Conservation (phyloP, 2,888 invertebrate species). For the Ellobium chinense region DNA sequence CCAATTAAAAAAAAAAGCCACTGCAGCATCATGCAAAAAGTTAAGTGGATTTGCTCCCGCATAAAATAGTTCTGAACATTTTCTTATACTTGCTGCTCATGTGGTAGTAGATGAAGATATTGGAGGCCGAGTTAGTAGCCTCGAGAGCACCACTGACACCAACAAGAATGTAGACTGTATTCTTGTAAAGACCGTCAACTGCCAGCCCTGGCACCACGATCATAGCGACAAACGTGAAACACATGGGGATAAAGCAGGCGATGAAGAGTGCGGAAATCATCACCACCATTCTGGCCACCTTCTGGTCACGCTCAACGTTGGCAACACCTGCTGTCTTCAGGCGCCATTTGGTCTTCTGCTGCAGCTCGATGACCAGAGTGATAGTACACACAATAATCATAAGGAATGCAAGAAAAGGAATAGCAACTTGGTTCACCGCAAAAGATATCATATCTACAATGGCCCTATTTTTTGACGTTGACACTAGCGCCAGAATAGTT, state of each 20-base stretch:
- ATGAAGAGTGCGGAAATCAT: slow-evolving; percentile 2
- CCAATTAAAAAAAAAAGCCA: too few species aligned
- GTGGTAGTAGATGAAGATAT: slow-evolving; percentile 1
- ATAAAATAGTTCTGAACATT: too few species aligned
- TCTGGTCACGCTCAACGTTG: background rate
- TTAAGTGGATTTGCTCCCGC: too few species aligned
- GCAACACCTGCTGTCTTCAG: background rate
- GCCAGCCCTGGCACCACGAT: background rate
- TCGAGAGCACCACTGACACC: background rate
- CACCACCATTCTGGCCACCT: background rate
- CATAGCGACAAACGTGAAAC: background rate
- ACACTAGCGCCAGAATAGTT: too few species aligned
- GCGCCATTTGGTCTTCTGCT: background rate
- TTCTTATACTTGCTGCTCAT: slow-evolving; percentile 13
- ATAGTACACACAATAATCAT: background rate
- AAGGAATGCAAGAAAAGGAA: background rate
- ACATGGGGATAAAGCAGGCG: background rate
- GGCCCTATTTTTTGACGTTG: too few species aligned
- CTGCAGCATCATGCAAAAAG: too few species aligned
- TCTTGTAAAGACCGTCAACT: background rate
- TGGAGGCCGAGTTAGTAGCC: background rate
- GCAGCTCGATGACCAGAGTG: background rate
- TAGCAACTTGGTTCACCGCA: background rate
- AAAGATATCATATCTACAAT: background rate
- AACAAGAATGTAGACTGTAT: background rate